Percentiles rank a stretch among this genome's conserved stretches.
phyloP scores from a whole-genome alignment of 2,113 vertebrate genomes.

The Sceloporus tristichus region DNA sequence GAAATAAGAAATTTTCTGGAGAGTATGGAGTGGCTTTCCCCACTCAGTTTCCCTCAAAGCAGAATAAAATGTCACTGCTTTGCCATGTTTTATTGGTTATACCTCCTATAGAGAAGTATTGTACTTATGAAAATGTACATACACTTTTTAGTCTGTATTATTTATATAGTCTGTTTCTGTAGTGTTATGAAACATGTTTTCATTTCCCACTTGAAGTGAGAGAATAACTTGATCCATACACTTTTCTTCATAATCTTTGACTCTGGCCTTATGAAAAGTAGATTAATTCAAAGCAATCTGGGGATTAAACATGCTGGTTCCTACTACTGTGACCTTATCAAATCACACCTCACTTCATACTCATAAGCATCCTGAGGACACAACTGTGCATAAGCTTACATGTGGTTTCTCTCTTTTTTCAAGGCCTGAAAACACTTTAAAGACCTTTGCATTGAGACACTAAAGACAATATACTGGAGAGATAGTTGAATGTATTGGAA shows the following conservation, averaged over 20 bases:
- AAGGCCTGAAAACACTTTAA: background rate
- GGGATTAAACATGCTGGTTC: background rate
- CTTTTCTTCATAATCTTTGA: background rate
- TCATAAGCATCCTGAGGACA: background rate
- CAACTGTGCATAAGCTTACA: background rate
- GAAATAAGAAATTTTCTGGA: too few species aligned
- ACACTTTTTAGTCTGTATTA: background rate
- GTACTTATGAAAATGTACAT: background rate
- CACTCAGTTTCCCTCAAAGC: background rate
- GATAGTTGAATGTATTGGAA: background rate
- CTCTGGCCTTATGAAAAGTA: slow-evolving; percentile 18
- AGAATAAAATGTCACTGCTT: background rate
- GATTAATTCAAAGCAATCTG: slow-evolving; percentile 20
- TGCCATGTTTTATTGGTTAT: background rate
- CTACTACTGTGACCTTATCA: slow-evolving; percentile 31
- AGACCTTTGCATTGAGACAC: background rate
- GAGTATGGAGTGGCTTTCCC: too few species aligned
- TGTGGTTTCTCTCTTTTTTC: background rate
- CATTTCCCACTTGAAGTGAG: background rate
- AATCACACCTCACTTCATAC: background rate
- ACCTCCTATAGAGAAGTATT: background rate
- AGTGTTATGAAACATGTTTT: background rate
- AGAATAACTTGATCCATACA: background rate
- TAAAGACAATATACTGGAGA: background rate
- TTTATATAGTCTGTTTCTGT: background rate